Percentiles rank a stretch among this genome's conserved stretches.
Conservation (phyloP, 2,888 invertebrate genomes). For the Pterostichus niger region DNA sequence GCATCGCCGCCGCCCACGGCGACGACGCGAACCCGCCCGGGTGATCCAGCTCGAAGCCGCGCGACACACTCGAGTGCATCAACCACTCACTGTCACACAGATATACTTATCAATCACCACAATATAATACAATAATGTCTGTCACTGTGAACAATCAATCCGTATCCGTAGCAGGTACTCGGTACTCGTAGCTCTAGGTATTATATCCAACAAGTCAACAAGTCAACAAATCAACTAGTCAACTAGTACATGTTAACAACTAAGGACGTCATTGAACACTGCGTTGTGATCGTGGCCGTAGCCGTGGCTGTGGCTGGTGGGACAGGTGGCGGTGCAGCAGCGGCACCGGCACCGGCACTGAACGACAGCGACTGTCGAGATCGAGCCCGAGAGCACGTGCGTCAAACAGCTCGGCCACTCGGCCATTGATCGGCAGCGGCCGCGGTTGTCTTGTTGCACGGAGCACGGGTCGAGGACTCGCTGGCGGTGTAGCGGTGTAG, state of each 20-base stretch:
- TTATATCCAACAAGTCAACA: constrained; percentile 12
- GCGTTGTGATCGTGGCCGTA: too few species aligned
- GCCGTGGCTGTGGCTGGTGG: constrained; percentile 17
- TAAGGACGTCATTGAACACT: too few species aligned
- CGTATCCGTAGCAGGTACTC: neutral
- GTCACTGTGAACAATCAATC: constrained; percentile 20
- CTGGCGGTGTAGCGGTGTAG: constrained; percentile 18
- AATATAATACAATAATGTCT: too few species aligned
- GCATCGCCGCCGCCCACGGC: constrained; percentile 87
- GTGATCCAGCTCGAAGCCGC: constrained; percentile 84
- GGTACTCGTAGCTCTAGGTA: neutral
- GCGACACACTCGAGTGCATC: constrained; percentile 75
- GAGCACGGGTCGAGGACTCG: constrained; percentile 40
- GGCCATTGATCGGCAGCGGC: constrained; percentile 80
- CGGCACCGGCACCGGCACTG: constrained; percentile 73
- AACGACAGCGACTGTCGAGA: constrained; percentile 66
- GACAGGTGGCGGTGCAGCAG: neutral
- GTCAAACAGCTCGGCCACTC: constrained; percentile 82
- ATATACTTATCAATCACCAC: constrained; percentile 12
- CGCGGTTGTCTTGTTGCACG: constrained; percentile 44
- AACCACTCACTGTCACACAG: constrained; percentile 67
- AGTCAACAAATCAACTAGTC: constrained; percentile 3
- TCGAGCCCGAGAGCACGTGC: constrained; percentile 78
- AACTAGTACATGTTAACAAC: constrained; percentile 10
- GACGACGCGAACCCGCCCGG: constrained; percentile 86